Base-by-base conservation (phyloP, 92 coral and sea anemone genomes). In the Scolanthus callimorphus region DNA sequence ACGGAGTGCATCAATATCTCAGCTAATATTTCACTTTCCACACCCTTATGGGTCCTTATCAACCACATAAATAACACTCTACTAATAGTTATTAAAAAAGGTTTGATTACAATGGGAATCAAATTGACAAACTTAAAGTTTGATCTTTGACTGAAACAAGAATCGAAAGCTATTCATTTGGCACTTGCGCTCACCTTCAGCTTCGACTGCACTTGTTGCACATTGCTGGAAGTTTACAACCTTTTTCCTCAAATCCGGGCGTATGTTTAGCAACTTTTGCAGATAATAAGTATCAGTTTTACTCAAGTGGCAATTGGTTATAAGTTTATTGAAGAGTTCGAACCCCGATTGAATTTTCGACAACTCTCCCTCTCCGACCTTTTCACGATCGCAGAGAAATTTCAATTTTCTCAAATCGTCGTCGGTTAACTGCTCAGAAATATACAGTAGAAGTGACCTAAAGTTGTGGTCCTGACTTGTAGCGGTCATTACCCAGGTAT, bases 301-400 rank as follows among this genome's bases (percentile, higher is more conserved):
- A 15, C 30, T 54, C 24, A 67, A 22, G 2, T 15, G 4, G 4
- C 29, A 39, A 31, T 2, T n/a, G 11, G 19, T 21, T 2, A 51
- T 31, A 11, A 65, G 25, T 53, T 37, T 27, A 20, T 67, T 47
- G 44, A 67, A 55, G 17, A 67, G 30, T 39, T 67, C 54, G 25
- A 20, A 27, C 2, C 63, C 23, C 34, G 19, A 22, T 1, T 44
- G 39, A 34, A 55, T 45, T 12, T 0, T 6, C 24, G 22, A 11
- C 25, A 54, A 29, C 37, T 4, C 21, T 26, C 27, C 53, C 3
- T 17, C 43, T 4, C n/a, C 41, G 41, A 34, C 15, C 41, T 34
- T 54, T 8, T 2, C 20, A 11, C 25, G 30, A 2, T 30, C 50
- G 49, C 60, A 65, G 4, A 54, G 20, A 54, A 67, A 67, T 50